Evolutionary conservation across 2,113 vertebrate genomes (phyloP).

Genomic region (Empidonax traillii): DNA sequence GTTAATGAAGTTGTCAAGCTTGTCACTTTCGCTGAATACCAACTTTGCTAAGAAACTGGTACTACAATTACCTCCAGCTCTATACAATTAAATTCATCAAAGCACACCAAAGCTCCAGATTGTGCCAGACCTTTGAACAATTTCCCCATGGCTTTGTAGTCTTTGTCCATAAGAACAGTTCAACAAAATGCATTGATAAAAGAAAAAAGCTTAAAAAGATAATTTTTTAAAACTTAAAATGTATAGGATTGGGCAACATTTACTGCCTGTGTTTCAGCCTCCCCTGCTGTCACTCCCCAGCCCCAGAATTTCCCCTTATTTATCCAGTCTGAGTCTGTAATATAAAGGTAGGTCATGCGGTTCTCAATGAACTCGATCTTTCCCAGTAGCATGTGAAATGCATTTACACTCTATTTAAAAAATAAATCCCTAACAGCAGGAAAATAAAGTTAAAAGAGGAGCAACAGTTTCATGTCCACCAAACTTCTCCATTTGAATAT

Average conservation of each 20-base stretch:
- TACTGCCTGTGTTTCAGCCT: neutral
- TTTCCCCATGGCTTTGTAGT: slow-evolving; percentile 73
- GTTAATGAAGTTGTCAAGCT: slow-evolving; percentile 78
- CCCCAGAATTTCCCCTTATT: neutral
- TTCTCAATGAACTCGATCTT: neutral
- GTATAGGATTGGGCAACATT: slow-evolving; percentile 1
- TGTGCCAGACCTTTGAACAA: slow-evolving; percentile 71
- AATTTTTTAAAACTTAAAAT: neutral
- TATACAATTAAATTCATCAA: slow-evolving; percentile 76
- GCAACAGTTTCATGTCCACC: neutral
- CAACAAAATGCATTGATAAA: slow-evolving; percentile 35
- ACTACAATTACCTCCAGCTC: slow-evolving; percentile 76
- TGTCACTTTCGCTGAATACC: slow-evolving; percentile 72
- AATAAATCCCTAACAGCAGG: neutral
- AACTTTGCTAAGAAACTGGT: slow-evolving; percentile 72
- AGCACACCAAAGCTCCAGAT: slow-evolving; percentile 69
- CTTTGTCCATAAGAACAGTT: slow-evolving; percentile 48
- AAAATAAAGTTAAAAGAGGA: neutral
- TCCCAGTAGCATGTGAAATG: neutral
- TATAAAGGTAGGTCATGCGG: neutral
- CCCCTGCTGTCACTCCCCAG: neutral
- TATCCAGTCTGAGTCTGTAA: neutral
- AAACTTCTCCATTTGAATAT: neutral
- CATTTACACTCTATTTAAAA: slow-evolving; percentile 1
- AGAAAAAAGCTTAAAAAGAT: slow-evolving; percentile 28